Evolutionary conservation across 2,888 invertebrate species (phyloP).

Genomic region (Ichneumoninae sp.): DNA sequence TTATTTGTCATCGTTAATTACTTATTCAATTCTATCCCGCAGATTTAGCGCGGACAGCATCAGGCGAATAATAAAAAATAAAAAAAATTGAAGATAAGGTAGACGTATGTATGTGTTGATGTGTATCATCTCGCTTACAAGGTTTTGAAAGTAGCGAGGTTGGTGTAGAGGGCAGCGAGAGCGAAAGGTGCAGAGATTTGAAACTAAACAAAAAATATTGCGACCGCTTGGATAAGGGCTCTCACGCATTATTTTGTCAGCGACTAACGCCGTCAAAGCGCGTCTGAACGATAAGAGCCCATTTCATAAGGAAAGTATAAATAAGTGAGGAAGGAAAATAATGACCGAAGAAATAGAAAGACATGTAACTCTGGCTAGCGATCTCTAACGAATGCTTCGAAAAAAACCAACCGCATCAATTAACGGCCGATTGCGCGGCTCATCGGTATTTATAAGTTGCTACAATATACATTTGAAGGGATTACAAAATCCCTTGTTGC

Average conservation of each 20-base stretch:
- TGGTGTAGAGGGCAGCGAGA: slow-evolving; percentile 10
- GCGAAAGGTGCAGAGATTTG: slow-evolving; percentile 10
- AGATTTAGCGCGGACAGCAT: slow-evolving; percentile 1
- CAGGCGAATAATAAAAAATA: slow-evolving; percentile 2
- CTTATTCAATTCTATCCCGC: neutral
- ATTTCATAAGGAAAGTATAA: neutral
- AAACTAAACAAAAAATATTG: slow-evolving; percentile 19
- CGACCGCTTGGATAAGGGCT: slow-evolving; percentile 12
- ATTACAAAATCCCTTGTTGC: slow-evolving; percentile 83
- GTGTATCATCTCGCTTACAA: slow-evolving; percentile 66
- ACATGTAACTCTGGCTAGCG: neutral
- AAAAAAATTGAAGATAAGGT: slow-evolving; percentile 8
- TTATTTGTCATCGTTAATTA: neutral
- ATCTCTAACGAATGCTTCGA: neutral
- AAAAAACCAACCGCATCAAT: neutral
- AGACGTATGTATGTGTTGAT: slow-evolving; percentile 24
- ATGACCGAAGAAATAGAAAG: slow-evolving; percentile 3
- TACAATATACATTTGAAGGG: slow-evolving; percentile 82
- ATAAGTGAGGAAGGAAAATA: slow-evolving; percentile 7
- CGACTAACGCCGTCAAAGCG: slow-evolving; percentile 19
- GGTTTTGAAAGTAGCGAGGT: slow-evolving; percentile 74
- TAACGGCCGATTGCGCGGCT: slow-evolving; percentile 24
- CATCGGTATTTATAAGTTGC: slow-evolving; percentile 67
- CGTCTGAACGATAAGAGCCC: neutral
- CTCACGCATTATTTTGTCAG: slow-evolving; percentile 22